These are phyloP conservation scores for Enteromius radiatus DNA, from an alignment of 2,797 vertebrate species.

Conservation along the genomic window DNA sequence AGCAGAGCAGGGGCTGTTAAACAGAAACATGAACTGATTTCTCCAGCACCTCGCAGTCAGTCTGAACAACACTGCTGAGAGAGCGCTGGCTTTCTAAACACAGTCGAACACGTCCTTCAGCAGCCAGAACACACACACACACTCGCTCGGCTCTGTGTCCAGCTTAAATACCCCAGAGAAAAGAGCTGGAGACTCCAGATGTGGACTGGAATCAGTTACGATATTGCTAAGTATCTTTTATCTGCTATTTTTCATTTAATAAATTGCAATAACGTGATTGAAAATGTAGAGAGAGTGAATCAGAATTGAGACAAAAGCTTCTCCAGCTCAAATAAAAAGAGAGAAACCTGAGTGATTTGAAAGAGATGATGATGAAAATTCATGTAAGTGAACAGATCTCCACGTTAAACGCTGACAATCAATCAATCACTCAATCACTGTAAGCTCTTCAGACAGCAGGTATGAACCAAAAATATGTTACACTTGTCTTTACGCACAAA, in stretches of 20 bases:
- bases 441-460: too few species aligned
- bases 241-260: not conserved
- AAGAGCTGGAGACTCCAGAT: slow-evolving; percentile 6
- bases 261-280: slow-evolving; percentile 8
- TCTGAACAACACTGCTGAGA: not conserved
- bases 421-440: too few species aligned
- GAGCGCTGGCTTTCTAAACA: not conserved
- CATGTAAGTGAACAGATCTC: not conserved
- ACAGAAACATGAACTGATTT: not conserved
- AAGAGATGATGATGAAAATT: not conserved
- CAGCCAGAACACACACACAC: not conserved
- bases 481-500: too few species aligned
- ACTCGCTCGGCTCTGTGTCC: not conserved
- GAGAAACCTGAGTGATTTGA: not conserved
- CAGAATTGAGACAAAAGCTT: not conserved
- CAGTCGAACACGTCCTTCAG: not conserved
- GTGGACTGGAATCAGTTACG: not conserved
- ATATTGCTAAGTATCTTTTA: not conserved
- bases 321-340: not conserved
- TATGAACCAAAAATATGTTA: too few species aligned
- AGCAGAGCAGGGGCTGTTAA: not conserved
- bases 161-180: not conserved
- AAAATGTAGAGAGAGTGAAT: not conserved
- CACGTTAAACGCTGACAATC: too few species aligned
- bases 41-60: not conserved